Conservation (phyloP, 1,140 invertebrate genomes). For the Polypedilum pembai region DNA sequence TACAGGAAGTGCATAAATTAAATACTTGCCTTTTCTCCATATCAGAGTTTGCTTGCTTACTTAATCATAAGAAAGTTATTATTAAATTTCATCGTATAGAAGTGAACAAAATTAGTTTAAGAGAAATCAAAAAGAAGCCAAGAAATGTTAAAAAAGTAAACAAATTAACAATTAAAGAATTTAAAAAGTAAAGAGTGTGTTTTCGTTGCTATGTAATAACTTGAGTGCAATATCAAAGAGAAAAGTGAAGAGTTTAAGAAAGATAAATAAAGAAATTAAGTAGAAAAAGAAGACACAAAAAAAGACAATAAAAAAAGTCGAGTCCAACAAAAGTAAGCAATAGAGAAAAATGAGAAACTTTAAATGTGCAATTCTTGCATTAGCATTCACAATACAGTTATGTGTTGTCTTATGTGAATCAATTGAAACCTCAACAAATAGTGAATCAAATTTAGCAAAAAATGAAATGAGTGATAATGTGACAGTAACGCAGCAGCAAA, state of each 20-base stretch:
- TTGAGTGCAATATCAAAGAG: constrained; percentile 37
- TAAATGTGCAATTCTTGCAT: constrained; percentile 32
- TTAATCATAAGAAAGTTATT: no score
- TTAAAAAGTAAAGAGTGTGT: not conserved
- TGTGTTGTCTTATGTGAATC: not conserved
- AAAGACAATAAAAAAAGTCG: constrained; percentile 41
- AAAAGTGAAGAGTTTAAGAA: constrained; percentile 34
- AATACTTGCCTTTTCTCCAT: no score
- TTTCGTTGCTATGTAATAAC: constrained; percentile 22
- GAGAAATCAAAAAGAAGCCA: no score
- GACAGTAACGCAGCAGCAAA: constrained; percentile 29
- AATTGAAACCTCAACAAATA: not conserved
- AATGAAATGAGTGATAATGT: constrained; percentile 29
- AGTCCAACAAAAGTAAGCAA: constrained; percentile 38
- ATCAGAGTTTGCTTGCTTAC: no score
- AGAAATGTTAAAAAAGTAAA: no score
- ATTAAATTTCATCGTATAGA: no score
- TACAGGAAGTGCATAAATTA: no score
- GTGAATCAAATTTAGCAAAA: constrained; percentile 14
- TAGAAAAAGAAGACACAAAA: constrained; percentile 36
- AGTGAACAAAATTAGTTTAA: no score
- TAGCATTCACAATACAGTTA: not conserved
- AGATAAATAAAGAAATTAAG: constrained; percentile 36
- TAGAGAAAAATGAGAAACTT: not conserved
- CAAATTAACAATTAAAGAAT: not conserved